A percentile compares a stretch with the other conserved stretches of the same genome.
Evolutionary conservation across 2,113 vertebrate genomes (phyloP).

Genomic region (Otus sunia): DNA sequence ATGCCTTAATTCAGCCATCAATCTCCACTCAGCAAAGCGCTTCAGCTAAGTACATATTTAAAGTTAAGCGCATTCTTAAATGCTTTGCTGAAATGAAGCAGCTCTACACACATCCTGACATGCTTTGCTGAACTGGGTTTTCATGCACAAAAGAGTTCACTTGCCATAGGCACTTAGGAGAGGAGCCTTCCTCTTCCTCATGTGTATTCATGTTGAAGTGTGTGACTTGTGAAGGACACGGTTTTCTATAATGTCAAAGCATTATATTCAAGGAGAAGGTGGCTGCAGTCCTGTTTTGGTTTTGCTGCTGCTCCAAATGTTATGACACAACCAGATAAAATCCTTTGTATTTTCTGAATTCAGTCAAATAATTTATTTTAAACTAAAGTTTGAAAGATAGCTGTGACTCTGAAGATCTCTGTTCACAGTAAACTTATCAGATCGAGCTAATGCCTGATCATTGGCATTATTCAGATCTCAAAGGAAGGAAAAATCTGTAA

Average conservation of each 20-base stretch:
- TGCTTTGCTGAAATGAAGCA: not conserved
- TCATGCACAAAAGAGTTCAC: not conserved
- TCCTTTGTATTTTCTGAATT: not conserved
- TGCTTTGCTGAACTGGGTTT: not conserved
- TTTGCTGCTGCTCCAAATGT: not conserved
- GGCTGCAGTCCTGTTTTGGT: not conserved
- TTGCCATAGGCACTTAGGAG: not conserved
- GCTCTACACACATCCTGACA: not conserved
- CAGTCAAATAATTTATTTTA: not conserved
- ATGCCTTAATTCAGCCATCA: conserved; percentile 41
- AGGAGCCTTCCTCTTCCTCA: not conserved
- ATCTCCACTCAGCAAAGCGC: conserved; percentile 4
- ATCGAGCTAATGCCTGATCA: not conserved
- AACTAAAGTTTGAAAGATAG: not conserved
- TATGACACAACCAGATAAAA: not conserved
- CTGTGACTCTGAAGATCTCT: not conserved
- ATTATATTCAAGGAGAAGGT: not conserved
- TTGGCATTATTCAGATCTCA: not conserved
- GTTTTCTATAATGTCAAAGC: not conserved
- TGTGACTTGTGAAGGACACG: not conserved
- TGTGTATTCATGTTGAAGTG: not conserved
- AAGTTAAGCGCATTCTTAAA: conserved; percentile 4
- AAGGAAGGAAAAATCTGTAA: not conserved
- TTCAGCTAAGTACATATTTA: conserved; percentile 24
- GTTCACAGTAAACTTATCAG: not conserved